Percentiles rank a stretch among this genome's conserved stretches.
These are phyloP conservation scores for Mesocricetus auratus DNA, from an alignment of 2,113 vertebrate species.

Conservation along the genomic window DNA sequence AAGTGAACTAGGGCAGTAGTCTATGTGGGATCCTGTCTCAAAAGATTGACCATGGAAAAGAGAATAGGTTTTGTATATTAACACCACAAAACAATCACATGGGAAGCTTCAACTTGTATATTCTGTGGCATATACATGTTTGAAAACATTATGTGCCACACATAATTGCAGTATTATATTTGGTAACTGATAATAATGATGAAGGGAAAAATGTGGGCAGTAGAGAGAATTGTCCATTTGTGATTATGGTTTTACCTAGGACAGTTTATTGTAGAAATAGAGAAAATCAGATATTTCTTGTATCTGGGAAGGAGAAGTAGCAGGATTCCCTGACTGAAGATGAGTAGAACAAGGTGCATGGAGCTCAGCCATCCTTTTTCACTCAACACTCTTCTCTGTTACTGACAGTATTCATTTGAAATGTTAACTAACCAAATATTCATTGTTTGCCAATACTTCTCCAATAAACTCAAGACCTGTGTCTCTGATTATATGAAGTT, in stretches of 20 bases:
- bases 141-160: too few species aligned
- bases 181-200: not conserved
- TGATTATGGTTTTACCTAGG: not conserved
- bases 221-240: not conserved
- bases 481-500: not conserved
- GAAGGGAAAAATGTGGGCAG: not conserved
- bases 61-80: not conserved
- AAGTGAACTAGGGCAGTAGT: not conserved
- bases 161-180: not conserved
- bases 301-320: not conserved
- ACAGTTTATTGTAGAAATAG: not conserved
- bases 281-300: not conserved
- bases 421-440: not conserved
- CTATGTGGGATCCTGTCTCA: not conserved
- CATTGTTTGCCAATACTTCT: too few species aligned
- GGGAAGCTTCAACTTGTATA: too few species aligned
- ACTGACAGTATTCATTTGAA: not conserved
- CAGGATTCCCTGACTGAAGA: not conserved
- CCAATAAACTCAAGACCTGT: not conserved
- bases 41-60: not conserved
- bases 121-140: not conserved
- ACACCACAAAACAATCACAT: too few species aligned
- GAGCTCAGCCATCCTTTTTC: too few species aligned
- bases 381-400: not conserved
- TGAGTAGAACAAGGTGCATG: not conserved